phyloP scores from a whole-genome alignment of 1,140 invertebrate species.

The Drosophila subobscura region DNA sequence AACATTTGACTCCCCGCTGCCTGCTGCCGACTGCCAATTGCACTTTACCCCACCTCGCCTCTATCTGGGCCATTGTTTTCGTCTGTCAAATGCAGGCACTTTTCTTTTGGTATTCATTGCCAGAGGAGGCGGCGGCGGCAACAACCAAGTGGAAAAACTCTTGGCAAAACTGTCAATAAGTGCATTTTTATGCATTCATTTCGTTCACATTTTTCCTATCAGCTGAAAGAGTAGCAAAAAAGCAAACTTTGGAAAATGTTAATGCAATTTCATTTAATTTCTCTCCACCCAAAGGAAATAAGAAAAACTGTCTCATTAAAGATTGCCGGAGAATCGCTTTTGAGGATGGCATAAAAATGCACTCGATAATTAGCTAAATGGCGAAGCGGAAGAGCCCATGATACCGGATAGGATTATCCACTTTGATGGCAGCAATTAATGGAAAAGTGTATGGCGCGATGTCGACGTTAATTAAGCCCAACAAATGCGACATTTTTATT shows the following conservation, averaged over 20 bases:
- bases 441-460: conserved; percentile 22
- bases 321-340: conserved; percentile 14
- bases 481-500: conserved; percentile 37
- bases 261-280: conserved; percentile 47
- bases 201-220: conserved; percentile 45
- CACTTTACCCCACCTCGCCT: conserved; percentile 26
- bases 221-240: conserved; percentile 23
- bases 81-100: conserved; percentile 60
- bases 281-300: neutral
- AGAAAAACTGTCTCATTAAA: conserved; percentile 46
- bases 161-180: conserved; percentile 71
- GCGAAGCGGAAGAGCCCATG: conserved; percentile 27
- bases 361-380: conserved; percentile 40
- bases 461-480: conserved; percentile 69
- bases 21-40: conserved; percentile 53
- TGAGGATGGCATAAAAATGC: conserved; percentile 1
- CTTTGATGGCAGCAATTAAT: conserved; percentile 38
- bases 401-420: conserved; percentile 30
- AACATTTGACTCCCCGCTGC: conserved; percentile 31
- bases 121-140: conserved; percentile 21
- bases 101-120: conserved; percentile 46
- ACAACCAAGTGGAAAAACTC: conserved; percentile 36
- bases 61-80: conserved; percentile 57
- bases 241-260: conserved; percentile 43
- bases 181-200: conserved; percentile 70